Conservation (phyloP, 2,888 invertebrate species). For the Gryllus longicercus region DNA sequence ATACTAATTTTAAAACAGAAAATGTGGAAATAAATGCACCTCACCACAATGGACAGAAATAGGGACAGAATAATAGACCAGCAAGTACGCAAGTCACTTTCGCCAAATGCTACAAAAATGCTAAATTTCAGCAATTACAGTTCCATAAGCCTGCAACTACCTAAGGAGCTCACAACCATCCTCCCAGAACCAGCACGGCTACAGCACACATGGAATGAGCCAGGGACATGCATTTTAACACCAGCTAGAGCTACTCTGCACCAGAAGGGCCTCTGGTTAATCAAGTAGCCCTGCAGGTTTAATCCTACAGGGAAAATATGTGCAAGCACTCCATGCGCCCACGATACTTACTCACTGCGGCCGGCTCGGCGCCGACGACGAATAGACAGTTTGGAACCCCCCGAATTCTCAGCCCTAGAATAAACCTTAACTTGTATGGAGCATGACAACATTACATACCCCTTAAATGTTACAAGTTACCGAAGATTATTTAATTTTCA, state of each 20-base stretch:
- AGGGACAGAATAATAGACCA: no score
- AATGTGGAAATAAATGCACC: no score
- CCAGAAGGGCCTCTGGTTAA: background rate
- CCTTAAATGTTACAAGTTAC: conserved; percentile 19
- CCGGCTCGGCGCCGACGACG: conserved; percentile 50
- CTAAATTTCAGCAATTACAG: background rate
- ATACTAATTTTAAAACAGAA: no score
- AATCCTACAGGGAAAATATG: background rate
- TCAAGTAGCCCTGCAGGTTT: background rate
- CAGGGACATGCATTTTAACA: background rate
- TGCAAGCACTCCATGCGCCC: conserved; percentile 32
- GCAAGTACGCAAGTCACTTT: background rate
- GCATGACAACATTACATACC: conserved; percentile 32
- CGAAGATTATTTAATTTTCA: background rate
- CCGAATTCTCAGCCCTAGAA: conserved; percentile 61
- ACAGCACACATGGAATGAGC: background rate
- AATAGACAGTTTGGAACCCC: conserved; percentile 58
- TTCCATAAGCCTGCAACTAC: background rate
- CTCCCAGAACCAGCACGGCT: background rate
- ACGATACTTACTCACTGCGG: conserved; percentile 48
- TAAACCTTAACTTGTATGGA: conserved; percentile 38
- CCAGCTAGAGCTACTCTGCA: background rate
- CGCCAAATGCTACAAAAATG: background rate
- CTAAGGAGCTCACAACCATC: background rate
- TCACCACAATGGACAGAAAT: no score